These are phyloP conservation scores for Enteromius radiatus DNA, from an alignment of 2,797 vertebrate genomes.

Conservation along the genomic window DNA sequence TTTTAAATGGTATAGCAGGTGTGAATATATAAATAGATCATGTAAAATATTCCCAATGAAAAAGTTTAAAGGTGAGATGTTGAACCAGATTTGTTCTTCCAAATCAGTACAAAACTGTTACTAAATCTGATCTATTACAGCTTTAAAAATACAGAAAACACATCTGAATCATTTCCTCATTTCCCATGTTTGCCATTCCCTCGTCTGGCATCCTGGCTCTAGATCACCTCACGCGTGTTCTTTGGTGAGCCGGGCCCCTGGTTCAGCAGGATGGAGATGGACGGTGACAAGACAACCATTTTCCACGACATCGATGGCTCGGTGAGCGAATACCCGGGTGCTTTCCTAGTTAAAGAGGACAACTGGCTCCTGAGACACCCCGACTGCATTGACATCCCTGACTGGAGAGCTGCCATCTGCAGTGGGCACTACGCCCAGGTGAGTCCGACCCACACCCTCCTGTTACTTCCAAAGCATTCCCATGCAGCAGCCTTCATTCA, in stretches of 20 bases:
- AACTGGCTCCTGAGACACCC: conserved; percentile 95
- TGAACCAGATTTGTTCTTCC: neutral
- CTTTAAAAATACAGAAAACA: neutral
- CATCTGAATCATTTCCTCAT: neutral
- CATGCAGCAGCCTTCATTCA: conserved; percentile 4
- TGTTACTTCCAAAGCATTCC: neutral
- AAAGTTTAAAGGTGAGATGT: neutral
- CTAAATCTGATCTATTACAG: neutral
- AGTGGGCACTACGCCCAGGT: conserved; percentile 94
- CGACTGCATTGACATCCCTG: conserved; percentile 91
- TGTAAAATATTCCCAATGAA: neutral
- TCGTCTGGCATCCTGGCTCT: neutral
- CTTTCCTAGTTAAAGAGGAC: conserved; percentile 93
- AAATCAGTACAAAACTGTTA: neutral
- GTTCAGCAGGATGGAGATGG: conserved; percentile 94
- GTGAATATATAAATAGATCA: too few relatives aligned
- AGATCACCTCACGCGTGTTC: conserved; percentile 95
- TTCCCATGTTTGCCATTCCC: neutral
- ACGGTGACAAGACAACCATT: conserved; percentile 94
- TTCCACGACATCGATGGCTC: conserved; percentile 95
- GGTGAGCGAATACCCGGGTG: conserved; percentile 93
- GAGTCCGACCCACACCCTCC: conserved; percentile 36
- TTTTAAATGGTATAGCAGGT: too few relatives aligned
- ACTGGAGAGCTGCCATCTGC: conserved; percentile 96
- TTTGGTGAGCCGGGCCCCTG: conserved; percentile 95